A percentile compares a stretch with the other conserved stretches of the same genome.
These are phyloP conservation scores for Amphipyra berbera DNA, from an alignment of 2,888 invertebrate species.

Conservation along the genomic window DNA sequence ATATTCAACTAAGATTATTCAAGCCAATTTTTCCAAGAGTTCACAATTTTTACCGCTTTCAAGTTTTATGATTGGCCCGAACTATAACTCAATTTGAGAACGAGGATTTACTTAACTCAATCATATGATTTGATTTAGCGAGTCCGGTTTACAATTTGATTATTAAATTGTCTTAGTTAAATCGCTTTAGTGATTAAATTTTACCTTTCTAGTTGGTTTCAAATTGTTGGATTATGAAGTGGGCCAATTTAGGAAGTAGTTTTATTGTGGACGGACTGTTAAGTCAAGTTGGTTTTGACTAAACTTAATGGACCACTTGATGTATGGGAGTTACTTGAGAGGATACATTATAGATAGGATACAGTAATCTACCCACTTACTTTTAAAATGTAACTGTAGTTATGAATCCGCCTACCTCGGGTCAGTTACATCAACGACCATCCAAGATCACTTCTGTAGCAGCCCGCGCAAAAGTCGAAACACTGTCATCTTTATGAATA, in stretches of 20 bases:
- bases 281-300: neutral
- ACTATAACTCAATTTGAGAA: constrained; percentile 43
- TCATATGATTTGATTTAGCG: constrained; percentile 51
- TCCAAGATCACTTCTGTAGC: too few relatives aligned
- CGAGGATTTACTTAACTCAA: constrained; percentile 44
- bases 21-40: neutral
- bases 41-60: constrained; percentile 19
- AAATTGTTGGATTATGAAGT: constrained; percentile 38
- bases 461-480: too few relatives aligned
- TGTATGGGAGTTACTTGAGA: too few relatives aligned
- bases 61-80: constrained; percentile 32
- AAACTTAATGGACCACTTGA: too few relatives aligned
- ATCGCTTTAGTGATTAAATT: constrained; percentile 42
- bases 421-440: too few relatives aligned
- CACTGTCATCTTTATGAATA: too few relatives aligned
- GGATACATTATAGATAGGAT: too few relatives aligned
- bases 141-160: constrained; percentile 47
- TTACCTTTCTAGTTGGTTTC: constrained; percentile 44
- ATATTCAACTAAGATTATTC: constrained; percentile 12
- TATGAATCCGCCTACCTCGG: too few relatives aligned
- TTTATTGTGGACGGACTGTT: constrained; percentile 14
- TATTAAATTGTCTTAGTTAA: constrained; percentile 56
- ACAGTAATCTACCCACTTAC: too few relatives aligned
- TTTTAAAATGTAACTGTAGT: too few relatives aligned
- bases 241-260: constrained; percentile 27